Evolutionary conservation across 2,797 vertebrate genomes (phyloP).

Genomic region (Halcyon badia): DNA sequence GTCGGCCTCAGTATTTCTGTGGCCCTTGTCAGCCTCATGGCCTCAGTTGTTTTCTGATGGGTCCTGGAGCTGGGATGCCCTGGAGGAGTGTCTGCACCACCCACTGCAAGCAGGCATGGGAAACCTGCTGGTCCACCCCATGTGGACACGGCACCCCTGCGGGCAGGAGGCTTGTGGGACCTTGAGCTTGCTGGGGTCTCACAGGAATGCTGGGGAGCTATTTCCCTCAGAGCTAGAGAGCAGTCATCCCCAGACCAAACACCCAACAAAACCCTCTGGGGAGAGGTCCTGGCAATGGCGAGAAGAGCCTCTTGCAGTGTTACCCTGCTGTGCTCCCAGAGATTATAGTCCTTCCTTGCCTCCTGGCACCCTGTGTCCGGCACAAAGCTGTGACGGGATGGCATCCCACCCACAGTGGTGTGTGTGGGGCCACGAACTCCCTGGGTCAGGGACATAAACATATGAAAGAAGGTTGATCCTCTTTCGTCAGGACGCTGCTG

Average conservation of each 20-base stretch:
- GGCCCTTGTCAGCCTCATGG: not conserved
- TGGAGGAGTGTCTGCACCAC: not conserved
- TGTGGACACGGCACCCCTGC: not conserved
- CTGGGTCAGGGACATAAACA: not conserved
- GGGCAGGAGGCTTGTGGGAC: not conserved
- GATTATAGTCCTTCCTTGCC: not conserved
- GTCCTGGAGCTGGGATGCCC: not conserved
- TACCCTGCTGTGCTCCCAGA: not conserved
- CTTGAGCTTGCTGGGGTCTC: not conserved
- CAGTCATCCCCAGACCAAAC: not conserved
- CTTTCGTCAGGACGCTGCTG: not conserved
- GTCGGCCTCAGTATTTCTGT: not conserved
- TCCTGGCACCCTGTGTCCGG: not conserved
- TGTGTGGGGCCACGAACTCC: fast-evolving
- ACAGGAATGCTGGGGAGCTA: not conserved
- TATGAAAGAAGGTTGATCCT: not conserved
- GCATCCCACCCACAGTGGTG: not conserved
- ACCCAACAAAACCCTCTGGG: not conserved
- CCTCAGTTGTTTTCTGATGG: not conserved
- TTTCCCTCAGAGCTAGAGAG: not conserved
- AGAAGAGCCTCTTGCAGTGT: not conserved
- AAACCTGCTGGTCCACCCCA: not conserved
- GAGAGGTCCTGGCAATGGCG: not conserved
- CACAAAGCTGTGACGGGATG: not conserved
- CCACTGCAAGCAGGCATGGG: fast-evolving